These are phyloP conservation scores for Heliconius sara DNA, from an alignment of 2,888 invertebrate species.

Conservation along the genomic window DNA sequence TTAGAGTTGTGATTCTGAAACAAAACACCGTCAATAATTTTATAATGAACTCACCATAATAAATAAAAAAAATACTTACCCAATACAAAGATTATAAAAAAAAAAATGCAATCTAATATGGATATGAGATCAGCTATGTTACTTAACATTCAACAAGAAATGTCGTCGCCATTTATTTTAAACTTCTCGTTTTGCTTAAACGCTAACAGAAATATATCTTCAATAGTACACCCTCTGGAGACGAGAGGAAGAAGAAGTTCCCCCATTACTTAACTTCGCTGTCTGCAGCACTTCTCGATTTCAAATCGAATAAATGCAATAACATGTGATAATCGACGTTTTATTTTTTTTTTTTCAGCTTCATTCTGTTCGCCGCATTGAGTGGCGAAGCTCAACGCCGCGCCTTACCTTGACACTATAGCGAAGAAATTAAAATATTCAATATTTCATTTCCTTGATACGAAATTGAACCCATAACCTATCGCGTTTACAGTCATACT, in stretches of 20 bases:
- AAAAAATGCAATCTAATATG: neutral
- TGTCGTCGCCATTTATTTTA: slow-evolving; percentile 8
- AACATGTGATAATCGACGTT: neutral
- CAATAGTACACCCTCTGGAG: slow-evolving; percentile 2
- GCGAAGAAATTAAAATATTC: too few species aligned
- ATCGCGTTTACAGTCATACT: too few species aligned
- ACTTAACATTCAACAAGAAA: slow-evolving; percentile 5
- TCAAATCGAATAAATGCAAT: neutral
- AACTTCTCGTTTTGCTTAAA: slow-evolving; percentile 13
- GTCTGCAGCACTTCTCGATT: neutral
- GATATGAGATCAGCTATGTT: neutral
- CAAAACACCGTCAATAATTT: too few species aligned
- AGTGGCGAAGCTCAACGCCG: too few species aligned
- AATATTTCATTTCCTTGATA: too few species aligned
- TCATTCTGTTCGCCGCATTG: too few species aligned
- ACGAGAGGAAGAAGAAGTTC: neutral
- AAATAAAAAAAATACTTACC: neutral
- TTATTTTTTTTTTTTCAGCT: neutral
- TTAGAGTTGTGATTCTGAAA: too few species aligned
- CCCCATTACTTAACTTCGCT: neutral
- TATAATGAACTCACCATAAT: too few species aligned
- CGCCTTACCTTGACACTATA: too few species aligned
- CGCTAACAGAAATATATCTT: slow-evolving; percentile 6
- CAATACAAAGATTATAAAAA: too few species aligned
- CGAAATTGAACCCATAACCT: too few species aligned